Percentiles rank a stretch among this genome's conserved stretches.
Evolutionary conservation across 2,113 vertebrate species (phyloP).

Genomic region (Cyprinodon tularosa): DNA sequence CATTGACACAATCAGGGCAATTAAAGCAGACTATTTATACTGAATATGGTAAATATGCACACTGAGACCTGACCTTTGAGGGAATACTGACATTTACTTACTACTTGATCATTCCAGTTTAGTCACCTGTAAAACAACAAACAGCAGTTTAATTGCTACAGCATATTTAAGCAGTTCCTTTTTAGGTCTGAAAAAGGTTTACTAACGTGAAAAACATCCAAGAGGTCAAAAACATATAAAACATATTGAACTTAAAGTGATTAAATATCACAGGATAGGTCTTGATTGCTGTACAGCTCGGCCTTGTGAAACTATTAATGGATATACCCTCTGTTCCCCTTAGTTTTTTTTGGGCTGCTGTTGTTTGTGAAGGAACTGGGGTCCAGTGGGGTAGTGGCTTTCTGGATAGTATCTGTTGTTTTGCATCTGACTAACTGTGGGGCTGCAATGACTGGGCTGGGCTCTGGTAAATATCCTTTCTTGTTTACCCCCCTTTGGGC

Average conservation of each 20-base stretch:
- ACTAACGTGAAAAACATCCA: neutral
- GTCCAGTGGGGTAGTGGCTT: too few relatives aligned
- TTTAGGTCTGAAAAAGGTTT: neutral
- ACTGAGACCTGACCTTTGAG: constrained; percentile 3
- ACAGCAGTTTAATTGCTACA: neutral
- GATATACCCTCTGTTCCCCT: too few relatives aligned
- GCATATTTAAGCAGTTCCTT: neutral
- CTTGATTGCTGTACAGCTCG: too few relatives aligned
- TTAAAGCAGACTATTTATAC: constrained; percentile 1
- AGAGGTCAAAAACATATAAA: neutral
- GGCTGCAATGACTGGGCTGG: too few relatives aligned
- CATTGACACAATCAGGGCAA: neutral
- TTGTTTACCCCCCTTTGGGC: too few relatives aligned
- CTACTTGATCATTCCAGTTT: neutral
- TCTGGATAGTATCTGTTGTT: too few relatives aligned
- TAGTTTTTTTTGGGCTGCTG: too few relatives aligned
- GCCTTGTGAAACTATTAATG: too few relatives aligned
- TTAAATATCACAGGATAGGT: too few relatives aligned
- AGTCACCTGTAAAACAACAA: neutral
- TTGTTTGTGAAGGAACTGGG: too few relatives aligned
- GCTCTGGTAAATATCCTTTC: too few relatives aligned
- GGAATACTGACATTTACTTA: constrained; percentile 12
- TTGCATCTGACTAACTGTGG: too few relatives aligned
- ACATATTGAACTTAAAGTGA: neutral
- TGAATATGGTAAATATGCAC: constrained; percentile 6